These are phyloP conservation scores for Ovis aries DNA, from an alignment of 2,113 vertebrate species.

Conservation along the genomic window ARS-UI_Ramb_v3.0 NC_056067.1:54628501-54629000, in stretches of 20 bases:
- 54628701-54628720: not conserved
- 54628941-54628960: conserved; percentile 70
- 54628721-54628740: not conserved
- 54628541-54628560: not conserved
- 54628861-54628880: not conserved
- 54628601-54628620: not conserved
- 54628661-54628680: no score
- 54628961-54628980: conserved; percentile 87
- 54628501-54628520: not conserved
- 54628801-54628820: accelerated
- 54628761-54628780: not conserved
- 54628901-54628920: not conserved
- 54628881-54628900: accelerated
- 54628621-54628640: not conserved
- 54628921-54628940: no score
- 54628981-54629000: conserved; percentile 89
- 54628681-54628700: not conserved
- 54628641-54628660: not conserved
- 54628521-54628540: not conserved
- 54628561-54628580: not conserved
- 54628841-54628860: not conserved
- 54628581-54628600: not conserved
- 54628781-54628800: not conserved
- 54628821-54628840: accelerated
- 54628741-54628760: not conserved